Percentiles rank a stretch among this genome's conserved stretches.
Conservation (phyloP, 2,797 vertebrate genomes). For the Luscinia megarhynchos region DNA sequence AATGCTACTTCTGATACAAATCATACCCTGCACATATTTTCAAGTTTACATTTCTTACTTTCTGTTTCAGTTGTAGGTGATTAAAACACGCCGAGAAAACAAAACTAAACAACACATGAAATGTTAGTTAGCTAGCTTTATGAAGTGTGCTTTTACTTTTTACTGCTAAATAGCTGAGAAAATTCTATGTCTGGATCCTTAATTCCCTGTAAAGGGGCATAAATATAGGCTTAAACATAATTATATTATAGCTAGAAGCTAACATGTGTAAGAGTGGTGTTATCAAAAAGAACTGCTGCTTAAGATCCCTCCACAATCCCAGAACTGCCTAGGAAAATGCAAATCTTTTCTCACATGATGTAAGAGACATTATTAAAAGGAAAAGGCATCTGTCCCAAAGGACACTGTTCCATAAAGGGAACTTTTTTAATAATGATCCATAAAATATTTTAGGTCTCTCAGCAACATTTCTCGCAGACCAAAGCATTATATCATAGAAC, state of each 20-base stretch:
- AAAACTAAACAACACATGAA: neutral
- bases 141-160: neutral
- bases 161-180: neutral
- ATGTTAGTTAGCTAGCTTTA: constrained; percentile 3
- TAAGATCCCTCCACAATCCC: neutral
- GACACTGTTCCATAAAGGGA: constrained; percentile 13
- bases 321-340: constrained; percentile 35
- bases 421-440: neutral
- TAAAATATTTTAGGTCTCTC: constrained; percentile 22
- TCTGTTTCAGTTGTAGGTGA: constrained; percentile 1
- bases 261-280: neutral
- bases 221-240: constrained; percentile 36
- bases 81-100: neutral
- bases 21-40: neutral
- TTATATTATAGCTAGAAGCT: constrained; percentile 47
- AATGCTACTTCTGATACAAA: neutral
- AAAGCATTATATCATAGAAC: neutral
- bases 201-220: constrained; percentile 5
- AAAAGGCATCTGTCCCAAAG: constrained; percentile 25
- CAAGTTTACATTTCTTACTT: neutral
- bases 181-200: neutral
- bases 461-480: neutral
- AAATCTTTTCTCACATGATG: constrained; percentile 34
- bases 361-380: constrained; percentile 26
- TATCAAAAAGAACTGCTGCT: constrained; percentile 30